Evolutionary conservation across 2,113 vertebrate genomes (phyloP).

Genomic region (Lampris megalopsis): DNA sequence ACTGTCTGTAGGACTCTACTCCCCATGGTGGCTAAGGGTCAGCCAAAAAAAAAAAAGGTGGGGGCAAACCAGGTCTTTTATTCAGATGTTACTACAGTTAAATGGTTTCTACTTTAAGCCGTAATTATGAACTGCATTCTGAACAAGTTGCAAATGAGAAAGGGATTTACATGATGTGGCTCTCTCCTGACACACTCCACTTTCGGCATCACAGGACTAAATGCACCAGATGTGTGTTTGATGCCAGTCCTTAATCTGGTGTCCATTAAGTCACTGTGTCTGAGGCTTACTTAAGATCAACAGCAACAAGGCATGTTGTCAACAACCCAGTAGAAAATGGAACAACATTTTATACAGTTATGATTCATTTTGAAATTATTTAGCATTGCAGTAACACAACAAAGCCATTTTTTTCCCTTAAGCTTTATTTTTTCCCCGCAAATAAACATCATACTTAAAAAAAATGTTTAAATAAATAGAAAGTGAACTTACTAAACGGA

Average conservation of each 20-base stretch:
- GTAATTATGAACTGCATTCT: slow-evolving; percentile 49
- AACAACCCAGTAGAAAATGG: slow-evolving; percentile 58
- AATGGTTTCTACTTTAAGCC: background rate
- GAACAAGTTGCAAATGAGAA: slow-evolving; percentile 24
- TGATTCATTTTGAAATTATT: slow-evolving; percentile 48
- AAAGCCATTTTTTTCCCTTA: background rate
- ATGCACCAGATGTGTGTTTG: slow-evolving; percentile 68
- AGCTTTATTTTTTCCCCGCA: no score
- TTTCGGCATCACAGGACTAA: background rate
- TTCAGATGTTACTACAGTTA: background rate
- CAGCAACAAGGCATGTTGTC: slow-evolving; percentile 57
- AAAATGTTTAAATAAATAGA: slow-evolving; percentile 23
- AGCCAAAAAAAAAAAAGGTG: background rate
- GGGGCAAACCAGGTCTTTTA: background rate
- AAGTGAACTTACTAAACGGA: slow-evolving; percentile 37
- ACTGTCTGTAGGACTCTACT: no score
- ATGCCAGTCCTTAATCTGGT: slow-evolving; percentile 68
- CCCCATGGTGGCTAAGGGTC: background rate
- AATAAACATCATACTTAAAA: no score
- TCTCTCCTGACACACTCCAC: slow-evolving; percentile 27
- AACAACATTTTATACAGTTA: slow-evolving; percentile 56
- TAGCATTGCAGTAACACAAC: background rate
- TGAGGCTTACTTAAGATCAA: slow-evolving; percentile 56
- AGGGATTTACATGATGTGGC: slow-evolving; percentile 46
- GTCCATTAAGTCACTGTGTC: slow-evolving; percentile 62